phyloP scores from a whole-genome alignment of 2,888 invertebrate species.

The Hirtodrosophila duncani region DNA sequence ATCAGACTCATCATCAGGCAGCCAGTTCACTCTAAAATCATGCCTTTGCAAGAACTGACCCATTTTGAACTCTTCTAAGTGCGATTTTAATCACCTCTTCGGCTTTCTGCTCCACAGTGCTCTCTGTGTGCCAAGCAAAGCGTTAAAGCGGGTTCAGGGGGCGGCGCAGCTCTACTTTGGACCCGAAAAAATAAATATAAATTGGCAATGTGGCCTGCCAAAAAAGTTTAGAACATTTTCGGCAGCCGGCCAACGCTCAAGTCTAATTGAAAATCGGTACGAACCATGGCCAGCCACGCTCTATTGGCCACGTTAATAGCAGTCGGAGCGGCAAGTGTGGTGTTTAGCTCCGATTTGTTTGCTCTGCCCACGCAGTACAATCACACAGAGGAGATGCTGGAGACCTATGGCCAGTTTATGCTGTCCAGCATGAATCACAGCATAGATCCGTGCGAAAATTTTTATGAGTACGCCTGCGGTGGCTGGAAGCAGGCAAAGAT shows the following conservation, averaged over 20 bases:
- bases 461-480: constrained; percentile 74
- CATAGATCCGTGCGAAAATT: constrained; percentile 74
- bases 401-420: constrained; percentile 64
- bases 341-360: constrained; percentile 42
- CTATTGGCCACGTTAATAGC: constrained; percentile 47
- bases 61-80: too few species aligned
- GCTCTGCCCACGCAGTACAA: constrained; percentile 42
- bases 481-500: constrained; percentile 62
- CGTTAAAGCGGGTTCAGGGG: too few species aligned
- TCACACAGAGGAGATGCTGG: constrained; percentile 66
- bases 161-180: neutral
- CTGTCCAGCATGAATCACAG: constrained; percentile 66
- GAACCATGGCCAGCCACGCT: constrained; percentile 35
- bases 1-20: too few species aligned
- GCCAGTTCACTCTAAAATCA: too few species aligned
- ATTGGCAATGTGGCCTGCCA: constrained; percentile 44
- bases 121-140: too few species aligned
- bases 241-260: constrained; percentile 36
- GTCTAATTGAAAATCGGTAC: constrained; percentile 16
- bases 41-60: too few species aligned
- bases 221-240: constrained; percentile 64
- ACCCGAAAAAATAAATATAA: constrained; percentile 45
- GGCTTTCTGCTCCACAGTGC: too few species aligned
- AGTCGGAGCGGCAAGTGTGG: neutral
- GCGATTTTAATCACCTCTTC: too few species aligned